A percentile compares a stretch with the other conserved stretches of the same genome.
Conservation (phyloP, 2,888 invertebrate genomes). For the Dromius quadrimaculatus region DNA sequence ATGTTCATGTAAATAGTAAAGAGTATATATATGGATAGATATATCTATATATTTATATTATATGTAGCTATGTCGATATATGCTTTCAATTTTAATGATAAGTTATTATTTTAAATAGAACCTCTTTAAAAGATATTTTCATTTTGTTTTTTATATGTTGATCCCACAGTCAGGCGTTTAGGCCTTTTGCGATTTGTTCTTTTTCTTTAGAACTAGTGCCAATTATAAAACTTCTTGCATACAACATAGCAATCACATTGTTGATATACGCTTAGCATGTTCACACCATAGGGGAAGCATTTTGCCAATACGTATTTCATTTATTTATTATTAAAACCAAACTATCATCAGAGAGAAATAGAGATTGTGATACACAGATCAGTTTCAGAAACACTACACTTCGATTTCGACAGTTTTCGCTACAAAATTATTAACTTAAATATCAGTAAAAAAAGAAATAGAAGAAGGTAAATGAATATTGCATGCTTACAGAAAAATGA, state of each 20-base stretch:
- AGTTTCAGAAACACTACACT: slow-evolving; percentile 32
- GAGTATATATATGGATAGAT: slow-evolving; percentile 64
- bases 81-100: slow-evolving; percentile 60
- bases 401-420: slow-evolving; percentile 23
- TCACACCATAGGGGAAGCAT: slow-evolving; percentile 49
- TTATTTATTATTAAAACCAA: slow-evolving; percentile 45
- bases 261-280: slow-evolving; percentile 48
- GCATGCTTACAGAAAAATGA: slow-evolving; percentile 52
- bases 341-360: slow-evolving; percentile 19
- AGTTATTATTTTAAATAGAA: slow-evolving; percentile 50
- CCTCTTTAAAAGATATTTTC: slow-evolving; percentile 56
- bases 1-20: slow-evolving; percentile 62
- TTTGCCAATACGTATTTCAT: slow-evolving; percentile 47
- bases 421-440: slow-evolving; percentile 6
- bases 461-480: not conserved
- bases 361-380: slow-evolving; percentile 37
- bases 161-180: slow-evolving; percentile 67
- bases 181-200: slow-evolving; percentile 59
- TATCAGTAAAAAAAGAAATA: not conserved
- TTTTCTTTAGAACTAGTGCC: slow-evolving; percentile 60
- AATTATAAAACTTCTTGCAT: slow-evolving; percentile 62
- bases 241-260: slow-evolving; percentile 61
- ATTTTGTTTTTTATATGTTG: slow-evolving; percentile 67
- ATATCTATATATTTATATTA: slow-evolving; percentile 55
- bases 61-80: slow-evolving; percentile 63